Percentiles rank a stretch among this genome's conserved stretches.
Conservation (phyloP, 2,888 invertebrate species). For the Chorisops tibialis region DNA sequence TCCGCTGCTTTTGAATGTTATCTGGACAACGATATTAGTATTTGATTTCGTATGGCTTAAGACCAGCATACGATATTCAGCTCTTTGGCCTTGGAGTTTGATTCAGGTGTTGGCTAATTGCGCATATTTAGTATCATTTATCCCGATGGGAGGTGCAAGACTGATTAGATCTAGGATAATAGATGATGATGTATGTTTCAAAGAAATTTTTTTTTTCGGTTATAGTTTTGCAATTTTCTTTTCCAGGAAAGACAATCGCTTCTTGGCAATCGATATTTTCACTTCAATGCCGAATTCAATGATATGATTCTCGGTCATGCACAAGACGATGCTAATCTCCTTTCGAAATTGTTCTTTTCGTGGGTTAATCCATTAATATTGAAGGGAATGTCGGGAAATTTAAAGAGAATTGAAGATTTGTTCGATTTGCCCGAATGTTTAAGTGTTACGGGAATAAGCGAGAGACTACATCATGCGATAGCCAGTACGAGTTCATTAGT, state of each 20-base stretch:
- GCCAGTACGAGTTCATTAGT: conserved; percentile 56
- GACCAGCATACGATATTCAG: conserved; percentile 57
- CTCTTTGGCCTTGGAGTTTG: conserved; percentile 60
- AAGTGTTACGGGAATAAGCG: conserved; percentile 45
- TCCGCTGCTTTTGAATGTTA: conserved; percentile 63
- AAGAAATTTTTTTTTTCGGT: background rate
- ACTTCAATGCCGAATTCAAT: conserved; percentile 66
- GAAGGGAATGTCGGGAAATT: conserved; percentile 71
- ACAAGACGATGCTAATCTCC: conserved; percentile 68
- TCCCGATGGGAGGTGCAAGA: conserved; percentile 58
- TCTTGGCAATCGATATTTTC: conserved; percentile 57
- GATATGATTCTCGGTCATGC: conserved; percentile 75
- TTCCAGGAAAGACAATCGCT: conserved; percentile 62
- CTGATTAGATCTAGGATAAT: conserved; percentile 52
- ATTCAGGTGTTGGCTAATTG: conserved; percentile 62
- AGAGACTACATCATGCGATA: conserved; percentile 47
- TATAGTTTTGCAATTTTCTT: conserved; percentile 16
- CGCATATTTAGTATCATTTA: conserved; percentile 66
- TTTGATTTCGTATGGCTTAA: conserved; percentile 67
- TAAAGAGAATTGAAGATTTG: conserved; percentile 74
- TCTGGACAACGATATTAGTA: conserved; percentile 67
- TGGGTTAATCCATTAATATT: conserved; percentile 85
- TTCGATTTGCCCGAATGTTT: conserved; percentile 67
- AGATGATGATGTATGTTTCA: conserved; percentile 41
- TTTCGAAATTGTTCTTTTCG: conserved; percentile 75